A percentile compares a stretch with the other conserved stretches of the same genome.
phyloP scores from a whole-genome alignment of 1,140 invertebrate species.

The Trachymyrmex septentrionalis region DNA sequence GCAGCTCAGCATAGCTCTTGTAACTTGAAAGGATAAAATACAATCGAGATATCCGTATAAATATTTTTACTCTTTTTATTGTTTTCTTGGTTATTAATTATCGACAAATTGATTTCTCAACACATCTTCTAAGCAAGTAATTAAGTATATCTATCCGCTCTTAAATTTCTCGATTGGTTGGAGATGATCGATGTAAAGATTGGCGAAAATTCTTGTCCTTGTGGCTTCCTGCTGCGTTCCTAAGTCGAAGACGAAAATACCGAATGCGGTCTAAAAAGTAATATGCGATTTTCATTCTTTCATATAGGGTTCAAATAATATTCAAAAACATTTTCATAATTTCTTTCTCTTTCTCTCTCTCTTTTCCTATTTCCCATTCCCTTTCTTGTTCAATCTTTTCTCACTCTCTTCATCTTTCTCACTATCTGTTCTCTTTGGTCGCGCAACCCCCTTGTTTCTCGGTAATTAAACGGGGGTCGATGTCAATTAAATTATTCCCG shows the following conservation, averaged over 20 bases:
- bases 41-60: not conserved
- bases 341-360: not conserved
- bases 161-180: not conserved
- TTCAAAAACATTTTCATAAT: constrained; percentile 1
- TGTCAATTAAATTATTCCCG: constrained; percentile 57
- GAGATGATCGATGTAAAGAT: constrained; percentile 34
- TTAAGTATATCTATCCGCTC: constrained; percentile 1
- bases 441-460: constrained; percentile 18
- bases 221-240: constrained; percentile 2
- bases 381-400: not conserved
- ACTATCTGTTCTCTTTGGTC: not conserved
- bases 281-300: not conserved
- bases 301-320: constrained; percentile 26
- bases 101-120: not conserved
- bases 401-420: not conserved
- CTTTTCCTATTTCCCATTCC: not conserved
- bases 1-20: not conserved
- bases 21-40: not conserved
- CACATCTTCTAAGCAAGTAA: constrained; percentile 6
- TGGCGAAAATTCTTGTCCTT: constrained; percentile 34
- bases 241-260: not conserved
- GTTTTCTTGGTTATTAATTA: constrained; percentile 12
- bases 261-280: not conserved
- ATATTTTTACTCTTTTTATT: not conserved
- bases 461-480: constrained; percentile 48